Base-by-base conservation (phyloP, 2,113 vertebrate species). In the Saccopteryx bilineata region DNA sequence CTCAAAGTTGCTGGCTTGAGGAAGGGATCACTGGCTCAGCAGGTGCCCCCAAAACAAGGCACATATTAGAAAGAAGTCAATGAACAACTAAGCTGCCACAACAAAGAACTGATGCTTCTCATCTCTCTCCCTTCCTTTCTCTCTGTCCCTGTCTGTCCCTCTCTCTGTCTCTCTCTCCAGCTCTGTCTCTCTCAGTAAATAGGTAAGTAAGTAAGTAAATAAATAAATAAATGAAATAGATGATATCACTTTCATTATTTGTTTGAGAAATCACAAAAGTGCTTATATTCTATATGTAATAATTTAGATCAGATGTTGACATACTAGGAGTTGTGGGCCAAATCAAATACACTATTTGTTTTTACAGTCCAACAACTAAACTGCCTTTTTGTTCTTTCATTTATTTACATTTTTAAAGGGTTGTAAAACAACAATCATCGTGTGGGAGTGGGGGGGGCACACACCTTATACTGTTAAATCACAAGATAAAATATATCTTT, bases 141-240 rank as follows among this genome's bases (percentile, higher is more conserved):
- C 2, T 39, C 39, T 39, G 39, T 39, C 39, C 39, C 39, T 39
- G 39, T 39, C 39, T 39, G 39, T 39, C 39, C 39, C 39, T 39
- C 39, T 39, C 39, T 39, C 39, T 39, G 39, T 39, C 39, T 39
- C 39, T 39, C 39, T 39, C 39, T 39, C 39, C 39, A 39, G 39
- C 39, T 39, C 39, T 39, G 39, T 39, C 39, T 39, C 39, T 39
- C 39, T 39, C 39, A 39, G 39, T 39, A 39, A 39, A 39, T 39
- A 39, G 39, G 39, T 39, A 39, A 39, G 39, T 39, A 39, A 39
- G 39, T 39, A 39, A 39, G 3, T 39, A 39, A 39, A 39, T 39
- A 39, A 39, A 39, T 39, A 23, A 79, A 94, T 17, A 52, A 90
- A 95, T 84, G 74, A 84, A 50, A 56, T 33, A 80, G 63, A 93